Evolutionary conservation across 2,113 vertebrate genomes (phyloP), one percentile per base, ranked within the genome.

Genomic region (Procapra przewalskii): DNA sequence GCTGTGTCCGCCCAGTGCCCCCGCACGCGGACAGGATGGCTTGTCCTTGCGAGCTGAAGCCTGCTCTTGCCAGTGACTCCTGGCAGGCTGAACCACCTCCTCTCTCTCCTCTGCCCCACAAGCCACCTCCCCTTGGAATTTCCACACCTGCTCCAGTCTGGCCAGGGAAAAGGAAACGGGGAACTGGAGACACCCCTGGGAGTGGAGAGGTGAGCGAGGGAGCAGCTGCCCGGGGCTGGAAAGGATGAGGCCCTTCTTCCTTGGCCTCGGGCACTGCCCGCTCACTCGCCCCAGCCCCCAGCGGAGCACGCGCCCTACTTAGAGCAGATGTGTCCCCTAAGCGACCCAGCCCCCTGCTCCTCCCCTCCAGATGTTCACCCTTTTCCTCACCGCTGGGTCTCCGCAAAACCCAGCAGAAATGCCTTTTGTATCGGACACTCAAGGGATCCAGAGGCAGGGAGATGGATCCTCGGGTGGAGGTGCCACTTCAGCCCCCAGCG

Each of bases 281-380:
- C 91, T 93, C 1, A 91, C 79, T 67, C 40, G 9, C 80, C 97
- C 92, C 95, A 92, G 84, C 96, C 96, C 95, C 92, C 79, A 36
- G 94, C 21, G 16, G 77, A 95, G 95, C 98, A 85, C 52, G 97
- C 88, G 97, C 97, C 97, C 98, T 97, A 98, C 97, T 98, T 97
- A 88, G 92, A 90, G 81, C 97, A 98, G 97, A 96, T 98, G 97
- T 97, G 97, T 88, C 97, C 96, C 96, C 96, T n/a, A 52, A 94
- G 92, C 84, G 60, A 96, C 97, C 97, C 97, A 81, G 64, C 92
- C 97, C 93, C 97, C 97, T 94, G 97, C 96, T 98, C 95, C 97
- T 97, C 97, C 97, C 67, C 95, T 96, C 98, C 97, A 98, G 95
- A 98, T 98, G 97, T 98, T 96, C 97, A 67, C 83, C 96, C 93